Evolutionary conservation across 2,888 invertebrate species (phyloP), one percentile per base, ranked within the genome.

Genomic region (Prosapia bicincta): DNA sequence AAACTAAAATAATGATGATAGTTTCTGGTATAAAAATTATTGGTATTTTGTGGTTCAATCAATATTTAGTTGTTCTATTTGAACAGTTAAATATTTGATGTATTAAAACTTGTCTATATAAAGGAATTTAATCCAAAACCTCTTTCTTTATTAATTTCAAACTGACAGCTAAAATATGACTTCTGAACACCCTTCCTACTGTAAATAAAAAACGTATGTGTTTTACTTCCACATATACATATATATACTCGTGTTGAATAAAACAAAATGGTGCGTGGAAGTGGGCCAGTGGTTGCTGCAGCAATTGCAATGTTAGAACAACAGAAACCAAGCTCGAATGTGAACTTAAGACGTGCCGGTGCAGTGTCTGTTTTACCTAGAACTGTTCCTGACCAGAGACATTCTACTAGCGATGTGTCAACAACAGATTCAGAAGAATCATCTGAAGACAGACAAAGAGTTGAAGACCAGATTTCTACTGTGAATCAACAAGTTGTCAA

Each of bases 201-300:
- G 3, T 28, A 28, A 28, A 28, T 6, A 28, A 9, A 28, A 28
- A 28, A 28, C 9, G 28, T 26, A 67, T 26, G 67, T 67, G 67
- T 25, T n/a, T 67, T 67, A 26, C 9, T 10, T 67, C 3, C 25
- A 25, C 1, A 67, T 6, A 3, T 26, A 25, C 7, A 67, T 25
- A n/a, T n/a, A n/a, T n/a, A n/a, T n/a, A n/a, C n/a, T n/a, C n/a
- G n/a, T n/a, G n/a, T n/a, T n/a, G 7, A 69, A 28, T 69, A 69
- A 26, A 30, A 15, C 24, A 66, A 67, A 72, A 80, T 80, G 80
- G 79, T 80, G 66, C 76, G 88, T 83, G 81, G 82, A 74, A 87
- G 88, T 84, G 85, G 85, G 15, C 87, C 89, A 83, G 86, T 90
- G 80, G 90, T 90, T 78, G 90, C 90, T 78, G 89, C 90, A 10